phyloP scores from a whole-genome alignment of 2,797 vertebrate species.

The Linurgus olivaceus region DNA sequence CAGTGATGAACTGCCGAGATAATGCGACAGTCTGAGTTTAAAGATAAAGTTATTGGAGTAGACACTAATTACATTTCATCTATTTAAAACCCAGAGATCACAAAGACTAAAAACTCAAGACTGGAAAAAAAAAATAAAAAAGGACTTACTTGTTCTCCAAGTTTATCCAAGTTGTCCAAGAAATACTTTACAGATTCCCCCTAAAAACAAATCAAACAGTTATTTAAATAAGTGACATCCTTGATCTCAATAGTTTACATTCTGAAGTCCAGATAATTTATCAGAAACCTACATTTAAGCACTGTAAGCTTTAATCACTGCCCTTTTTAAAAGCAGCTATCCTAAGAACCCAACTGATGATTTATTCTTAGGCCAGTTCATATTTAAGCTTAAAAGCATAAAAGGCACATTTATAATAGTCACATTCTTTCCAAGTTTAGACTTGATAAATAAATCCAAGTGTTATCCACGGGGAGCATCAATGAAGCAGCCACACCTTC shows the following conservation, averaged over 20 bases:
- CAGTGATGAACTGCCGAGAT: neutral
- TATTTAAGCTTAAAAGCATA: constrained; percentile 2
- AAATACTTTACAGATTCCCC: constrained; percentile 99
- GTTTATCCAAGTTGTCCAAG: constrained; percentile 98
- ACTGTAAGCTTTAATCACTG: neutral
- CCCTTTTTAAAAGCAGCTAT: neutral
- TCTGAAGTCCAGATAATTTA: constrained; percentile 17
- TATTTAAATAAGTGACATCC: constrained; percentile 12
- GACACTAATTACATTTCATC: neutral
- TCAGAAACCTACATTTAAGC: neutral
- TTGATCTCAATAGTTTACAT: constrained; percentile 30
- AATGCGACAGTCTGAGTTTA: neutral
- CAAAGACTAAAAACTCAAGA: neutral
- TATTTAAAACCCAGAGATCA: constrained; percentile 6
- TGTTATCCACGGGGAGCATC: neutral
- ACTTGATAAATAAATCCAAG: neutral
- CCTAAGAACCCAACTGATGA: neutral
- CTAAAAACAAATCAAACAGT: constrained; percentile 74
- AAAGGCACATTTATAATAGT: neutral
- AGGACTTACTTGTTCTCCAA: constrained; percentile 88
- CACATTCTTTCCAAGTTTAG: neutral
- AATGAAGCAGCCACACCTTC: neutral
- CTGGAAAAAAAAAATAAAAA: neutral
- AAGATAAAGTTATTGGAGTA: neutral
- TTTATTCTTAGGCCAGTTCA: constrained; percentile 21